A percentile compares a stretch with the other conserved stretches of the same genome.
Conservation (phyloP, 1,140 invertebrate species). For the Brachionus rubens region DNA sequence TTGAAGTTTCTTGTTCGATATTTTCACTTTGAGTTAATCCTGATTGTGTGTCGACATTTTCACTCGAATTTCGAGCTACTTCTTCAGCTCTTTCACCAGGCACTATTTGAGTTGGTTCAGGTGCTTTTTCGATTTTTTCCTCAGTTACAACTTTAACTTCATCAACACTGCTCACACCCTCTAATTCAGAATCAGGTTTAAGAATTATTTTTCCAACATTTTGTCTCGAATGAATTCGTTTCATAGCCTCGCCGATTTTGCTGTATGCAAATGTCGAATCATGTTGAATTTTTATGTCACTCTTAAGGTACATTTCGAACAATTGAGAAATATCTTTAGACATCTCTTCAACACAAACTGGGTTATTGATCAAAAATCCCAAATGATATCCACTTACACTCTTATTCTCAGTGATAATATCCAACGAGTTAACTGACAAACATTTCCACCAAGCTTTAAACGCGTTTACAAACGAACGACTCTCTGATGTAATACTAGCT, state of each 20-base stretch:
- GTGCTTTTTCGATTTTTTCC: background rate
- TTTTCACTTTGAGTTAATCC: background rate
- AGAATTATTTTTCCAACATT: conserved; percentile 83
- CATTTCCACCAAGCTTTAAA: conserved; percentile 47
- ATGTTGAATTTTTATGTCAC: background rate
- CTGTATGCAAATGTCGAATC: conserved; percentile 45
- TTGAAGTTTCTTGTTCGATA: conserved; percentile 25
- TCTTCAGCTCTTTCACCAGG: background rate
- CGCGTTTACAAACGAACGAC: conserved; percentile 31
- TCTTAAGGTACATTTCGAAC: background rate
- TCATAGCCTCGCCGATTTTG: conserved; percentile 79
- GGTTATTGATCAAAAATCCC: conserved; percentile 35
- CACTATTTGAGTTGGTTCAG: background rate
- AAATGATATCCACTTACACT: conserved; percentile 42
- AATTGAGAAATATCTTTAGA: background rate
- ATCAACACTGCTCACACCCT: background rate
- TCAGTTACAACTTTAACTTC: conserved; percentile 19
- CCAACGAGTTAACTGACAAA: conserved; percentile 17
- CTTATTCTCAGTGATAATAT: conserved; percentile 26
- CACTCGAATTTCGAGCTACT: background rate
- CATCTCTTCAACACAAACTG: background rate
- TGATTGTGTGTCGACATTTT: background rate
- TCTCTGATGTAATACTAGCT: conserved; percentile 22
- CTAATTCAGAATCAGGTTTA: conserved; percentile 63
- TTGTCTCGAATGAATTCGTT: conserved; percentile 83